These are phyloP conservation scores for Leontopithecus rosalia DNA, from an alignment of 2,797 vertebrate genomes.

Conservation along the genomic window DNA sequence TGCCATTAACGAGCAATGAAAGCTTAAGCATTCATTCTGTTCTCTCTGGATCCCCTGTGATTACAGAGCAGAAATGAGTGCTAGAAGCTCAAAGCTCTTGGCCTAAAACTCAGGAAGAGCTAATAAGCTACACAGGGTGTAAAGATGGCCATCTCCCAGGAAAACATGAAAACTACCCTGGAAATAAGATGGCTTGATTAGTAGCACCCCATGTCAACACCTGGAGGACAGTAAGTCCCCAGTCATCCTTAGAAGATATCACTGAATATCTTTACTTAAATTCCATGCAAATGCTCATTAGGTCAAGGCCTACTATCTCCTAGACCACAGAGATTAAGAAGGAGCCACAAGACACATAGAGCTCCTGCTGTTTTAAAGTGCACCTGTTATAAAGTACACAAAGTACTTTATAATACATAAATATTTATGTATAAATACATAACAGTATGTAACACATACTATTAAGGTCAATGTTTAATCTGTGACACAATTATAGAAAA, in stretches of 20 bases:
- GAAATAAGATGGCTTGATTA: conserved; percentile 6
- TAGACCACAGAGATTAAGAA: background rate
- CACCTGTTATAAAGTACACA: background rate
- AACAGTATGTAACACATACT: background rate
- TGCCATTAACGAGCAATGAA: background rate
- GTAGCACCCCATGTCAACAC: background rate
- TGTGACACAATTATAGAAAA: conserved; percentile 18
- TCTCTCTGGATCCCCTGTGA: background rate
- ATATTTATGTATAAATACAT: too few relatives aligned
- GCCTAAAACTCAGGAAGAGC: conserved; percentile 31
- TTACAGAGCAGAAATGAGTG: background rate
- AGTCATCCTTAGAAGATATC: background rate
- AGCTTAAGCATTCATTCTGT: background rate
- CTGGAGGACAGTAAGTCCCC: background rate
- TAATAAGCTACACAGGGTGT: background rate
- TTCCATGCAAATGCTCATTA: background rate
- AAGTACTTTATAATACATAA: background rate
- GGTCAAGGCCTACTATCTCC: background rate
- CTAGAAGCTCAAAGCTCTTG: background rate
- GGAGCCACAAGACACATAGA: background rate
- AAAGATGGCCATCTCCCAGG: background rate
- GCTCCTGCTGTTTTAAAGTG: background rate
- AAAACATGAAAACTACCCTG: background rate
- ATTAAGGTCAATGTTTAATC: background rate
- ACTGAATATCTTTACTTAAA: conserved; percentile 13